Evolutionary conservation across 2,888 invertebrate genomes (phyloP), one percentile per base, ranked within the genome.

Genomic region (Zhengitettix transpicula): DNA sequence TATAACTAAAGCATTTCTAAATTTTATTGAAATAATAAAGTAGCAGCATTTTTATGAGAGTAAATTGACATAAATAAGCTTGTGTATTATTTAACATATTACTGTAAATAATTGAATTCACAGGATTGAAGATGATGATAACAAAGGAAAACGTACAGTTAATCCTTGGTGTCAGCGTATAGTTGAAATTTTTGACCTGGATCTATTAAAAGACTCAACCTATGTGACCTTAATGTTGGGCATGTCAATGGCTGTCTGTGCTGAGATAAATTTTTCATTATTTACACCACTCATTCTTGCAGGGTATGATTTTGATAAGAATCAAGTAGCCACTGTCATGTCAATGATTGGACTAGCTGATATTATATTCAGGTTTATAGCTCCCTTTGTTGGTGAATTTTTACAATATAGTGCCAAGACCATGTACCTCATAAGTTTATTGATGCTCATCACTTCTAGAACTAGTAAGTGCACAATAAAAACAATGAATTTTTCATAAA

Each of bases 161-260:
- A 28, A 28, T 28, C 28, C 28, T 28, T 28, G 56, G 17, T 40
- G 51, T 14, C 10, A 80, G 67, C 82, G 82, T 68, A 67, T 82
- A 16, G 73, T 80, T 1, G 71, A 75, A 16, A 77, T 81, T 62
- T 84, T 84, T 67, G 85, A 85, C 70, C 71, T 86, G 58, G 80
- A 79, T 52, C 73, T 86, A 53, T 70, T 86, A n/a, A 77, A 73
- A 63, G 85, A 86, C 71, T 81, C 81, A 40, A 75, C 81, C 65
- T 86, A 83, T 67, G 77, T 84, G 1, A 85, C 81, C 66, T 81
- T 85, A 63, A 77, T 84, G 74, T 61, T 84, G 55, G 85, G 85
- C 15, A 73, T 85, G 69, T 82, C 85, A 0, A 69, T 85, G 44
- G 84, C 84, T 1, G 76, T 83, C 10, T 82, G 83, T 66, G 83